These are phyloP conservation scores for Drosophila pseudoobscura DNA, from an alignment of 1,140 invertebrate species.

Conservation along the genomic window DNA sequence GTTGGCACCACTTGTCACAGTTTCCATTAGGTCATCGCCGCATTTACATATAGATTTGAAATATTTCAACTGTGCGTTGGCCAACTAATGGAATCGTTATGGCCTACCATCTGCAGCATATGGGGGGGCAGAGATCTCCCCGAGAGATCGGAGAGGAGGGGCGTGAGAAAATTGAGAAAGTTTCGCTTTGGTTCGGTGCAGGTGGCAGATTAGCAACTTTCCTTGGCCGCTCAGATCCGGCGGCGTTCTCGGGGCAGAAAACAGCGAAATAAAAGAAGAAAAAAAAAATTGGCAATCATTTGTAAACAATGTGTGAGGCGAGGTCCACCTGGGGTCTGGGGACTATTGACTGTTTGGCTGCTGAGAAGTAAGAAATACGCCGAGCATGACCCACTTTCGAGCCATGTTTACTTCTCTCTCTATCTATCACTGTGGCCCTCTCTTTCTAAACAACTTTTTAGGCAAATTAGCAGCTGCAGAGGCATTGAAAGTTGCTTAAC, in stretches of 20 bases:
- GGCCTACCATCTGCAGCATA: too few species aligned
- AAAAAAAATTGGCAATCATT: slow-evolving; percentile 76
- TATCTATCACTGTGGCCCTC: slow-evolving; percentile 35
- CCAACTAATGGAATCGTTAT: slow-evolving; percentile 13
- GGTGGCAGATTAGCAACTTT: slow-evolving; percentile 64
- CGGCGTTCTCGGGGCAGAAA: slow-evolving; percentile 24
- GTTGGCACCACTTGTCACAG: slow-evolving; percentile 76
- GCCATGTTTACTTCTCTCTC: slow-evolving; percentile 59
- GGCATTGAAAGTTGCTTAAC: slow-evolving; percentile 78
- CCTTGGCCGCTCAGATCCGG: slow-evolving; percentile 28
- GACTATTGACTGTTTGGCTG: slow-evolving; percentile 61
- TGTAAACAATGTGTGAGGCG: slow-evolving; percentile 71
- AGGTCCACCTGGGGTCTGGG: slow-evolving; percentile 19
- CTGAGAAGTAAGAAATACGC: slow-evolving; percentile 73
- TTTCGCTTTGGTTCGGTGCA: slow-evolving; percentile 40
- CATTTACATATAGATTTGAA: slow-evolving; percentile 65
- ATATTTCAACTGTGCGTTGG: slow-evolving; percentile 46
- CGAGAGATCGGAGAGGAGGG: background rate
- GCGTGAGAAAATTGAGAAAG: slow-evolving; percentile 71
- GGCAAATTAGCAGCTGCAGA: slow-evolving; percentile 75
- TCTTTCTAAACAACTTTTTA: slow-evolving; percentile 73
- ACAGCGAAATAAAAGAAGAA: slow-evolving; percentile 40
- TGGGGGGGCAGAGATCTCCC: background rate
- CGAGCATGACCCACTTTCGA: slow-evolving; percentile 71
- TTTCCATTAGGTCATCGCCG: slow-evolving; percentile 76